A percentile compares a stretch with the other conserved stretches of the same genome.
Evolutionary conservation across 1,140 invertebrate genomes (phyloP).

Genomic region (Eubasilissa regina): DNA sequence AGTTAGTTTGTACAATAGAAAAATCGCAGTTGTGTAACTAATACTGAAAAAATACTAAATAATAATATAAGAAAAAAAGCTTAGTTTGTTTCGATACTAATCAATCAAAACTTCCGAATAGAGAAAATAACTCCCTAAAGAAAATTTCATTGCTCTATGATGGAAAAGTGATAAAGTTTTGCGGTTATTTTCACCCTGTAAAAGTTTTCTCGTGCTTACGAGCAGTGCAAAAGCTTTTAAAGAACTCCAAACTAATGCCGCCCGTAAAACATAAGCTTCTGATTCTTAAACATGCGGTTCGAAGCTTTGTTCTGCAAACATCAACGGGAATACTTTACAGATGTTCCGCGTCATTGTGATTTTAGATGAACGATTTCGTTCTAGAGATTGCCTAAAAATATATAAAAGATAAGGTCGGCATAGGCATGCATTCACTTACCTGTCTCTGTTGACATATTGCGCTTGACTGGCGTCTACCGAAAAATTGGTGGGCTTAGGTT

Average conservation of each 20-base stretch:
- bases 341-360: not conserved
- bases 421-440: too few species aligned
- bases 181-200: constrained; percentile 32
- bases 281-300: constrained; percentile 12
- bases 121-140: constrained; percentile 5
- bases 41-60: too few species aligned
- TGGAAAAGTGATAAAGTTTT: constrained; percentile 33
- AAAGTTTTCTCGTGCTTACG: constrained; percentile 2
- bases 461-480: too few species aligned
- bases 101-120: not conserved
- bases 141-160: not conserved
- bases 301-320: constrained; percentile 15
- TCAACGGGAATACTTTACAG: constrained; percentile 1
- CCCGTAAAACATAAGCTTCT: constrained; percentile 18
- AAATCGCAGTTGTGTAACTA: too few species aligned
- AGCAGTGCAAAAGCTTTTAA: constrained; percentile 32
- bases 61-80: too few species aligned
- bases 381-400: too few species aligned
- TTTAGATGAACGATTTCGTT: too few species aligned
- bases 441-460: too few species aligned
- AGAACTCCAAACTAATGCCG: constrained; percentile 25
- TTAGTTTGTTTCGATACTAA: too few species aligned
- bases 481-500: too few species aligned
- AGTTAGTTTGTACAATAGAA: too few species aligned
- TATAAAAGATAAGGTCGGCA: too few species aligned